Evolutionary conservation across 2,888 invertebrate species (phyloP).

Genomic region (Cordilura impudica): DNA sequence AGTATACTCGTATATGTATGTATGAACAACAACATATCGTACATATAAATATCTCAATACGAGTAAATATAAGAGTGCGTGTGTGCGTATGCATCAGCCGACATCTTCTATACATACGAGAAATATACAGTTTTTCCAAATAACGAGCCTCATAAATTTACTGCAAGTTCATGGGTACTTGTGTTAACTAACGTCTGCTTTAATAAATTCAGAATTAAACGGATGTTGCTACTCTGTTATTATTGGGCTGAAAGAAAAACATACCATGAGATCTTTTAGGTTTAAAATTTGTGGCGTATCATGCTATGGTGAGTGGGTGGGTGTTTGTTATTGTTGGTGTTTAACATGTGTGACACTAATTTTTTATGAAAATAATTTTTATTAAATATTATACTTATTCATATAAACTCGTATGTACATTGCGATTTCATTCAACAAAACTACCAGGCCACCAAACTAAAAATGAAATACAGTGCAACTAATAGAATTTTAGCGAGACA

Average conservation of each 20-base stretch:
- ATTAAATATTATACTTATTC: too few species aligned
- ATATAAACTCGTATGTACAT: too few species aligned
- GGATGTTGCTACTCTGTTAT: conserved; percentile 23
- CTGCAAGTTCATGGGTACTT: background rate
- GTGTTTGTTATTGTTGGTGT: conserved; percentile 4
- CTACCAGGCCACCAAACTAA: too few species aligned
- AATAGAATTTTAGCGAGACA: too few species aligned
- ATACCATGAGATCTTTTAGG: background rate
- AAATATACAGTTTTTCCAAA: background rate
- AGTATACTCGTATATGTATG: conserved; percentile 5
- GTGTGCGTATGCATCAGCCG: background rate
- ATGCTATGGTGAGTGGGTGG: background rate
- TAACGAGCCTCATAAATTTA: conserved; percentile 30
- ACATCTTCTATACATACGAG: background rate
- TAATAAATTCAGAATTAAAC: conserved; percentile 10
- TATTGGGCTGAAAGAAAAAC: background rate
- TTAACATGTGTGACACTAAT: conserved; percentile 9
- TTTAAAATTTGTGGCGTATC: background rate
- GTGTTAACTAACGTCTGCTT: background rate
- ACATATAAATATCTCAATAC: background rate
- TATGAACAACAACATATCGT: background rate
- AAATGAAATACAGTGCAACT: too few species aligned
- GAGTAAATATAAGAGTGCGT: too few species aligned
- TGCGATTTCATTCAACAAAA: too few species aligned
- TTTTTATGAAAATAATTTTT: conserved; percentile 28